Evolutionary conservation across 2,113 vertebrate genomes (phyloP), one percentile per base, ranked within the genome.

Genomic region (Indicator maculatus): DNA sequence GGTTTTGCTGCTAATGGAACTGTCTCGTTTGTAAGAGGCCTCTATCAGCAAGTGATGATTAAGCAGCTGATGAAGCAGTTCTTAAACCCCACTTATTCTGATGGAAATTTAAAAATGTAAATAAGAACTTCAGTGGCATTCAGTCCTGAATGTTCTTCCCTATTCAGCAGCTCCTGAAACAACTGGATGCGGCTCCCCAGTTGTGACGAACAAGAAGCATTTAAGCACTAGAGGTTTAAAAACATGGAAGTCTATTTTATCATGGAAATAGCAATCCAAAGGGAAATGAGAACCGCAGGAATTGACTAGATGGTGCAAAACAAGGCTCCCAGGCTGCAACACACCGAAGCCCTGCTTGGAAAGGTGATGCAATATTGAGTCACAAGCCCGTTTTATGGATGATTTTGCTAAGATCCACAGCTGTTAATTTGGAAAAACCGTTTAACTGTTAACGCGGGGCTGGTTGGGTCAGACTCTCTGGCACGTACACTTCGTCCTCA

Each of bases 281-380:
- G 72, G 77, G 80, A 77, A 79, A 58, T 0, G 17, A 65, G 72
- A 71, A 78, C 23, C 11, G 3, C 9, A 1, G 33, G 4, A 20
- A 53, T 7, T 1, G 31, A 60, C n/a, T 2, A 24, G 26, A 17
- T 11, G 70, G 66, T 31, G 59, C 86, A 28, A 28, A 38, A n/a
- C 8, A 8, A 39, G 53, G 64, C 45, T 67, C 74, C 89, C 63
- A 17, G 65, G 69, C 67, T 28, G 59, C 11, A 33, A 8, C 63
- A 4, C 59, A 18, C 38, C 4, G 23, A 47, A 83, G 41, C 55
- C 27, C 58, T 31, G n/a, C 55, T 83, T 16, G 77, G 85, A 26
- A 58, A 91, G 93, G 87, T 96, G 95, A 96, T 77, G 89, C 89
- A 64, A 89, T 36, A 7, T 33, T 91, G 94, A 97, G 81, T 96